These are phyloP conservation scores for Crocallis elinguaria DNA, from an alignment of 2,888 invertebrate species.

Conservation along the genomic window DNA sequence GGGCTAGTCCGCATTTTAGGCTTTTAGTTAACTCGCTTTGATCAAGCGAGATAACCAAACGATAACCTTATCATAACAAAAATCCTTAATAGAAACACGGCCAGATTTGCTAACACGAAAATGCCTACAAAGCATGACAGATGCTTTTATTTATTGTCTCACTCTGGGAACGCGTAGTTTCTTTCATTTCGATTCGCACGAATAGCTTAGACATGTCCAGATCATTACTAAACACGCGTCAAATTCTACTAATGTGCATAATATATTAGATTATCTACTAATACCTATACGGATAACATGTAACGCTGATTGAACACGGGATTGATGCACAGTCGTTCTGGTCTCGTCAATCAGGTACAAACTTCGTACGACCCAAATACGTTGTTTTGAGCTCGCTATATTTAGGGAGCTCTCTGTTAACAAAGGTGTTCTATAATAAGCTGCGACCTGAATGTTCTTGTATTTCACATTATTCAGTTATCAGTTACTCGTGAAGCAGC, in stretches of 20 bases:
- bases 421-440: conserved; percentile 12
- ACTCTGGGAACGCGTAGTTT: background rate
- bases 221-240: conserved; percentile 2
- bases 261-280: conserved; percentile 11
- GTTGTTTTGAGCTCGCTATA: conserved; percentile 4
- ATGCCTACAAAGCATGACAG: too few species aligned
- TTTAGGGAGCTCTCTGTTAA: conserved; percentile 7
- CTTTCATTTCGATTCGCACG: background rate
- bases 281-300: conserved; percentile 6
- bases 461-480: conserved; percentile 1
- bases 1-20: too few species aligned
- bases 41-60: too few species aligned
- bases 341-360: conserved; percentile 9
- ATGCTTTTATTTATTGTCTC: too few species aligned
- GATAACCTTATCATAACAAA: too few species aligned
- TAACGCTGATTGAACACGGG: conserved; percentile 1
- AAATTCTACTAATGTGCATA: conserved; percentile 13
- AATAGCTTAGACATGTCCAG: background rate
- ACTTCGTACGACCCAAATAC: conserved; percentile 11
- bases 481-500: background rate
- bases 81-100: too few species aligned
- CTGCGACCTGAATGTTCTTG: conserved; percentile 3
- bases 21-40: too few species aligned
- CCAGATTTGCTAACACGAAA: too few species aligned
- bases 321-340: conserved; percentile 9